These are phyloP conservation scores for Boloria euphrosyne DNA, from an alignment of 2,888 invertebrate genomes.

Conservation along the genomic window DNA sequence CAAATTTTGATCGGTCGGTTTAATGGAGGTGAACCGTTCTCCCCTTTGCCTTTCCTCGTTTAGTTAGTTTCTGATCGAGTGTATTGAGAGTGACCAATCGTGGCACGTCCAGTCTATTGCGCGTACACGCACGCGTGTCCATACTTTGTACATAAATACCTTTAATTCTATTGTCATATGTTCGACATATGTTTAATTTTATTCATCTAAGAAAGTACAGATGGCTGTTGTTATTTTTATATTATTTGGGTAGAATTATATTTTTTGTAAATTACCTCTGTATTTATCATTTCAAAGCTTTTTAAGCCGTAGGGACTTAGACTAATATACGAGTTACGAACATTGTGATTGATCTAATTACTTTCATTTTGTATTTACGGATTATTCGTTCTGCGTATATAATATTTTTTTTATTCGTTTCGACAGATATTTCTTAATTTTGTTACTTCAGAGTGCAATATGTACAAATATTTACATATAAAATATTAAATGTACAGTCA, in stretches of 20 bases:
- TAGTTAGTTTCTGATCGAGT: constrained; percentile 59
- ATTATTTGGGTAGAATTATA: constrained; percentile 82
- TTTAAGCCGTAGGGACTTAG: constrained; percentile 80
- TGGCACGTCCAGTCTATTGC: constrained; percentile 72
- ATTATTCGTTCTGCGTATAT: constrained; percentile 65
- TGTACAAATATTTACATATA: constrained; percentile 86
- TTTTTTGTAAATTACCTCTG: constrained; percentile 82
- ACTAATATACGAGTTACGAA: constrained; percentile 77
- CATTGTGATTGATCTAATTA: constrained; percentile 74
- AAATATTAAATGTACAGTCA: constrained; percentile 81
- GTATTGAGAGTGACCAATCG: constrained; percentile 62
- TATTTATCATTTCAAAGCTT: constrained; percentile 81
- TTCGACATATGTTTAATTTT: constrained; percentile 82
- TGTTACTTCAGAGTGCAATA: constrained; percentile 86
- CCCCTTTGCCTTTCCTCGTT: constrained; percentile 50
- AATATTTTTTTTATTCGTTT: constrained; percentile 64
- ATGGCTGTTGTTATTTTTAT: constrained; percentile 83
- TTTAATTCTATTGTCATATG: constrained; percentile 81
- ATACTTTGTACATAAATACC: constrained; percentile 76
- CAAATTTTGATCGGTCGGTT: background rate
- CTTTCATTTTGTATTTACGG: constrained; percentile 72
- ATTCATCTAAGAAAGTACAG: constrained; percentile 83
- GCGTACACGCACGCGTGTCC: constrained; percentile 59
- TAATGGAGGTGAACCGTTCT: constrained; percentile 2
- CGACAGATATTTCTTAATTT: constrained; percentile 73